A percentile compares a stretch with the other conserved stretches of the same genome.
Conservation (phyloP, 2,113 vertebrate genomes). For the Dolichallabes microphthalmus region DNA sequence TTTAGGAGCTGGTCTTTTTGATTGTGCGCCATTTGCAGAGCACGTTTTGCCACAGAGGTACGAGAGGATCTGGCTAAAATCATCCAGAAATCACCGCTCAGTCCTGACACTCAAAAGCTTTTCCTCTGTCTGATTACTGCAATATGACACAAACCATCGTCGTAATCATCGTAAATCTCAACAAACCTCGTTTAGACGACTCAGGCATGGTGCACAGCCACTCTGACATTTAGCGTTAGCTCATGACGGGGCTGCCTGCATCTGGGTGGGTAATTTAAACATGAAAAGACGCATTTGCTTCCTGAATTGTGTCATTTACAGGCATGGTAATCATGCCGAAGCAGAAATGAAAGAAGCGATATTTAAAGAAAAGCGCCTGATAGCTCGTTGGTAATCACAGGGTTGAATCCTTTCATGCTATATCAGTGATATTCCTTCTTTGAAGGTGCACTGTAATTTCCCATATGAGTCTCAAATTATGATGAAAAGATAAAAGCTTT, state of each 20-base stretch:
- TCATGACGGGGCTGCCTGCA: background rate
- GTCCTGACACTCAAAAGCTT: slow-evolving; percentile 66
- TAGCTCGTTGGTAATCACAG: slow-evolving; percentile 13
- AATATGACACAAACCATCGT: slow-evolving; percentile 49
- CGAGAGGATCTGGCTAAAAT: slow-evolving; percentile 73
- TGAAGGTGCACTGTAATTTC: slow-evolving; percentile 44
- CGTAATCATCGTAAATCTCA: slow-evolving; percentile 56
- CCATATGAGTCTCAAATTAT: background rate
- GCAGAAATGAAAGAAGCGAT: background rate
- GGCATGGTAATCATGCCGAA: background rate
- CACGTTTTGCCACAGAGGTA: slow-evolving; percentile 58
- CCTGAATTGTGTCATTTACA: slow-evolving; percentile 3
- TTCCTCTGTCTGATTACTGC: slow-evolving; percentile 66
- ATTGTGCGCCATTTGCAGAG: slow-evolving; percentile 69
- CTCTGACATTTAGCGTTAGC: slow-evolving; percentile 33
- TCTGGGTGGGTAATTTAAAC: slow-evolving; percentile 30
- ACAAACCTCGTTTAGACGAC: slow-evolving; percentile 53
- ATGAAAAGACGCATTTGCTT: background rate
- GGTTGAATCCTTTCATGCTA: background rate
- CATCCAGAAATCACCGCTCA: slow-evolving; percentile 59
- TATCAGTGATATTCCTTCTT: slow-evolving; percentile 16
- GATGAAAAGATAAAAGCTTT: slow-evolving; percentile 61
- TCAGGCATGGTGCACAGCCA: slow-evolving; percentile 17
- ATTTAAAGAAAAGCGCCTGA: slow-evolving; percentile 6
- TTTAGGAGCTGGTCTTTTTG: slow-evolving; percentile 52